Percentiles rank a stretch among this genome's conserved stretches.
Conservation (phyloP, 1,140 invertebrate genomes). For the Drosophila miranda region DNA sequence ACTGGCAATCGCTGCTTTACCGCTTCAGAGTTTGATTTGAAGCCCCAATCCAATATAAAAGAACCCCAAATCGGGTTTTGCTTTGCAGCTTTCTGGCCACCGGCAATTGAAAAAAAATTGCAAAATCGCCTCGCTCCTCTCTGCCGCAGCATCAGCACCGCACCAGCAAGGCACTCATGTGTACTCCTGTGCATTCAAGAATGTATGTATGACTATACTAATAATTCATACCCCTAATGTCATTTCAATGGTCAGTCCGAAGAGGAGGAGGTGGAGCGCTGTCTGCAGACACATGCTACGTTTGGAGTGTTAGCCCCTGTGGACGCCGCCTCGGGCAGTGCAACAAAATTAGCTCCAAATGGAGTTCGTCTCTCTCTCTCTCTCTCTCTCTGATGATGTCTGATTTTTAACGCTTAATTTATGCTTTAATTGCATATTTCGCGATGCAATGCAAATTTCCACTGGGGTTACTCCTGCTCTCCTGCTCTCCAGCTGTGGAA, state of each 20-base stretch:
- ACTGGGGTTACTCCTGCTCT: slow-evolving; percentile 22
- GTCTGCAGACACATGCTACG: no score
- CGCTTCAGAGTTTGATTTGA: background rate
- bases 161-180: background rate
- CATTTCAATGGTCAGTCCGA: no score
- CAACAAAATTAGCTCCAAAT: no score
- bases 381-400: slow-evolving; percentile 35
- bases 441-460: slow-evolving; percentile 44
- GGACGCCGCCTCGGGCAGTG: no score
- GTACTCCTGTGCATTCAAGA: background rate
- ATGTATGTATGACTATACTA: background rate
- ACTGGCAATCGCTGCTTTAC: no score
- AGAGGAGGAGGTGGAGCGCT: no score
- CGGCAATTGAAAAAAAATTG: slow-evolving; percentile 9
- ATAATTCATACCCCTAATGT: no score
- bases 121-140: background rate
- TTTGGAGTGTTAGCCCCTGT: no score
- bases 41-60: background rate
- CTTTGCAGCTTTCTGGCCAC: background rate
- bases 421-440: slow-evolving; percentile 77
- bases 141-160: no score
- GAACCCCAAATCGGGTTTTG: background rate
- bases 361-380: no score
- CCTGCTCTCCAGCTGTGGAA: slow-evolving; percentile 14
- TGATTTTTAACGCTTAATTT: slow-evolving; percentile 74